Evolutionary conservation across 2,113 vertebrate species (phyloP), one percentile per base, ranked within the genome.

Genomic region (Gallinago media): DNA sequence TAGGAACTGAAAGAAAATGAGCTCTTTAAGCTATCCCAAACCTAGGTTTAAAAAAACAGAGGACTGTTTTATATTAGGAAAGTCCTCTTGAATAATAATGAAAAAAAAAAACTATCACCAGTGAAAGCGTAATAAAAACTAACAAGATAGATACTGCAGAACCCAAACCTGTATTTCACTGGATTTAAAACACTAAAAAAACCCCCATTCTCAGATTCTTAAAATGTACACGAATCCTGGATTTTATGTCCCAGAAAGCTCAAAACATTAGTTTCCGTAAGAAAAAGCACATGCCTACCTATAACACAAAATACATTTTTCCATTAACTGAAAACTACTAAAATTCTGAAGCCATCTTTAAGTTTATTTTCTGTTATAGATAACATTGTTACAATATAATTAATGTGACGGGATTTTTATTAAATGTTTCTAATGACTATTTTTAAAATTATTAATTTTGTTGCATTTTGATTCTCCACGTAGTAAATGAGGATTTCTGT

Each of bases 141-240:
- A 74, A 47, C 7, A 80, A 27, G 3, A 74, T 4, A 71, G 15
- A 59, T 40, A 52, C 27, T 65, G 42, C 27, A 66, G 40, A 74
- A 73, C 25, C 23, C 15, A 67, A 82, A 58, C 2, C 19, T 15
- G 9, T 38, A 12, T 61, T 82, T 82, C 13, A 59, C 47, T n/a
- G 22, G 8, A 44, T 74, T 46, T 49, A 22, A 77, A 70, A 89
- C 2, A n/a, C 10, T 26, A 62, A 88, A 58, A 61, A 63, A 40
- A 7, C n/a, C 38, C 38, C 10, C 3, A 9, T 40, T 58, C 52
- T 36, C 13, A 9, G 70, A 82, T 58, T 46, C 7, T 70, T 81
- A 47, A 77, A 85, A 58, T n/a, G 12, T 40, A 54, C 31, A 90
- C 0, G 0, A 12, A 40, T 6, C 4, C 14, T 55, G 12, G 0